A percentile compares a stretch with the other conserved stretches of the same genome.
Evolutionary conservation across 2,113 vertebrate genomes (phyloP).

Genomic region (Pteropus alecto): DNA sequence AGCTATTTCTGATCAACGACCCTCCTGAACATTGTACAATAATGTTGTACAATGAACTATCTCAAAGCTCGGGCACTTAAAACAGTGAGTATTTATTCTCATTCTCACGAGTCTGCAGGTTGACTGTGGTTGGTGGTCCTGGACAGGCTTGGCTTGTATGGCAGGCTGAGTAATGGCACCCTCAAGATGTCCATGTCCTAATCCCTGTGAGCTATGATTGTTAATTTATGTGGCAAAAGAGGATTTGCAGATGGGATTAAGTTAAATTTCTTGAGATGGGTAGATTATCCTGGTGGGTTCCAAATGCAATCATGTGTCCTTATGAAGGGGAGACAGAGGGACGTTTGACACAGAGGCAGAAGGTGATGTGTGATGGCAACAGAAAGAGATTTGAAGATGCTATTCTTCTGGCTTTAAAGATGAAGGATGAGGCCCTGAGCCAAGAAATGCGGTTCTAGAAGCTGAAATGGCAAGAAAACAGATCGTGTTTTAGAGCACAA

Average conservation of each 20-base stretch:
- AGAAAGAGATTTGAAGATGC: background rate
- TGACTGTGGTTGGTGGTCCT: background rate
- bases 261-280: background rate
- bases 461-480: background rate
- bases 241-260: background rate
- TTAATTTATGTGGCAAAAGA: background rate
- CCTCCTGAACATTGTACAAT: background rate
- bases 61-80: background rate
- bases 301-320: background rate
- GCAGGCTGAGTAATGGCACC: background rate
- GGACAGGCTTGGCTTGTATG: background rate
- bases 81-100: background rate
- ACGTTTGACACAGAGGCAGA: background rate
- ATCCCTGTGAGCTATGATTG: background rate
- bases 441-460: background rate
- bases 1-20: background rate
- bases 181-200: background rate
- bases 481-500: accelerated
- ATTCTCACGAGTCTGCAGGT: background rate
- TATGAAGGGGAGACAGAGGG: background rate
- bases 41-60: background rate
- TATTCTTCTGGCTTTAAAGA: background rate
- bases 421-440: background rate
- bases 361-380: background rate
- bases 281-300: background rate